Base-by-base conservation (phyloP, 2,888 invertebrate genomes). In the Stegophylla sp. region DNA sequence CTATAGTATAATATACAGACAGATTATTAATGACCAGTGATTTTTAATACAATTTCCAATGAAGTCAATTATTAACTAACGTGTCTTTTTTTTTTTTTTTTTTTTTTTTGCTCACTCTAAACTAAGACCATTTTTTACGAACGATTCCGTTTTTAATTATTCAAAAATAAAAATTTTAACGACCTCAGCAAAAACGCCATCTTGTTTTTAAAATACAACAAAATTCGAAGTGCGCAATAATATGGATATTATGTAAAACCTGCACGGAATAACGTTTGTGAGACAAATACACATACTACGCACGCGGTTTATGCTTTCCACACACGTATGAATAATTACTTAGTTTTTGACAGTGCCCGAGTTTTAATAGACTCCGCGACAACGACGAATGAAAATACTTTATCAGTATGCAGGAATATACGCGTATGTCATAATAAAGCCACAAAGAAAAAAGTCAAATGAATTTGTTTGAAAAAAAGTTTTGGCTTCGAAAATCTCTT, bases 401-500 rank as follows among this genome's bases (percentile, higher is more conserved):
- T 45, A n/a, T n/a, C n/a, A 26, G 45, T 67, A 67, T 26, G 34
- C 15, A n/a, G 67, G 2, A 5, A 9, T n/a, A n/a, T n/a, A n/a
- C n/a, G n/a, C n/a, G n/a, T 20, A 4, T 20, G 45, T 45, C 66
- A 9, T n/a, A 15, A 1, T 7, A 17, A n/a, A n/a, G 10, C 10
- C 1, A 41, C 28, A 28, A 51, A 3, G 20, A 4, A 53, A 59
- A 59, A 59, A 71, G 23, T 69, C 17, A 51, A 20, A 34, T 13
- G 53, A 20, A 56, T 56, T 56, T 15, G 71, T 56, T 34, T 26
- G n/a, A n/a, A n/a, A 34, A 15, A 71, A 71, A 71, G 56, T 71
- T 71, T 41, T 56, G n/a, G 9, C 10, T 20, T 26, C 7, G 3
- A 17, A n/a, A 12, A n/a, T 28, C 61, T 28, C 61, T 34, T 7